Evolutionary conservation across 1,140 invertebrate species (phyloP), one percentile per base, ranked within the genome.

Genomic region (Microplitis mediator): DNA sequence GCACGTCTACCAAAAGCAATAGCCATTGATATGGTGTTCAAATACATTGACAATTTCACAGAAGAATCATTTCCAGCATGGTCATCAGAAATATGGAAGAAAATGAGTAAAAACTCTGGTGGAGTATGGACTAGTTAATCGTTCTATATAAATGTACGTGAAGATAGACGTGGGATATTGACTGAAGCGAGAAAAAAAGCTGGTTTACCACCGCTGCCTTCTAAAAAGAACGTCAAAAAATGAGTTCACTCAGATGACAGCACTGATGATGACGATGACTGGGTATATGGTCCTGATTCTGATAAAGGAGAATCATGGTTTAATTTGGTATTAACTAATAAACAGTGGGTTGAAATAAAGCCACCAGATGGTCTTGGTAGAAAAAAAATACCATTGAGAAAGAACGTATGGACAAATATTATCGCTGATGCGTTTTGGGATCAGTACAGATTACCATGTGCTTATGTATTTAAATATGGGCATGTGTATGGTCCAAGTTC

Each of bases 271-370:
- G 23, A 51, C 23, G 31, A 63, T 0, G 23, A 62, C 13, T 39
- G 6, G 4, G 14, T 34, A n/a, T 16, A 71, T 4, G 11, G 51
- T 6, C 39, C 13, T 60, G 34, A 14, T 11, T 13, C 23, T 56
- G 34, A 52, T 36, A 34, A 35, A 69, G 23, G 23, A 23, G 35
- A 34, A 52, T 62, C 34, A 32, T 65, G 11, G 4, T 72, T 72
- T 32, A 63, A 72, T 52, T 72, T 72, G 45, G 4, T 45, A 4
- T 32, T 69, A 9, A 68, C 65, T 16, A 6, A 58, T 13, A 13
- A 72, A 36, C 14, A 72, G 32, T 72, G 71, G 63, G 5, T 13
- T 5, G 54, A 45, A 4, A 72, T 72, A 13, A 72, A 72, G 34
- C 62, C 71, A 11, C 36, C 6, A 3, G 63, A 66, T 3, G 36